Conservation (phyloP, 2,113 vertebrate species). For the Psophia crepitans region DNA sequence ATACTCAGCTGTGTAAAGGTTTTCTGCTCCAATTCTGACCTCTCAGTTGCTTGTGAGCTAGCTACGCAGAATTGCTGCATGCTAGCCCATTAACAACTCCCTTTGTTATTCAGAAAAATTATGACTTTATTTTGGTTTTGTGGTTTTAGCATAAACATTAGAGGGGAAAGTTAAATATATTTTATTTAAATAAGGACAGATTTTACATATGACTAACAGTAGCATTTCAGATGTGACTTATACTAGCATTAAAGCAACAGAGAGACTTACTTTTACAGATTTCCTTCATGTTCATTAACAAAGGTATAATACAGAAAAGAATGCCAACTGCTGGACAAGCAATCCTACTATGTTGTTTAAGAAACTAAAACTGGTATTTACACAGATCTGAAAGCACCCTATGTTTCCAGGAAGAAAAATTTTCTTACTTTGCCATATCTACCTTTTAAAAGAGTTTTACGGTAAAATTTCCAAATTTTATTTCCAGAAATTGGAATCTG, state of each 20-base stretch:
- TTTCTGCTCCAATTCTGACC: neutral
- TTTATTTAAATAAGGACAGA: constrained; percentile 7
- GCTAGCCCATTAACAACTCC: neutral
- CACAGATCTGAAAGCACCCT: neutral
- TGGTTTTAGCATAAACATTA: neutral
- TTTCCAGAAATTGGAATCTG: neutral
- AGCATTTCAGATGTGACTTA: no score
- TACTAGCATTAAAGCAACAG: neutral
- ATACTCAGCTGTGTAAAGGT: neutral
- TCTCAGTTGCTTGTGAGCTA: neutral
- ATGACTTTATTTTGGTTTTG: constrained; percentile 12
- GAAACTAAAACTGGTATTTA: neutral
- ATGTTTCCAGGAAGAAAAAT: neutral
- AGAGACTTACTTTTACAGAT: neutral
- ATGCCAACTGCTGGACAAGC: neutral
- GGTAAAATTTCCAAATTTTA: neutral
- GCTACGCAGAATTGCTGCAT: neutral
- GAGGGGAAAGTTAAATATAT: neutral
- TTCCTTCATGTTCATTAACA: neutral
- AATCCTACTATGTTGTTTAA: neutral
- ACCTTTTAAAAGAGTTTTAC: neutral
- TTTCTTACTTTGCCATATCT: neutral
- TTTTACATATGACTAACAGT: neutral
- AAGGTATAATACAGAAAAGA: neutral
- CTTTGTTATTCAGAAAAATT: constrained; percentile 4